These are phyloP conservation scores for Podotricha telesiphe DNA, from an alignment of 2,888 invertebrate species.

Conservation along the genomic window DNA sequence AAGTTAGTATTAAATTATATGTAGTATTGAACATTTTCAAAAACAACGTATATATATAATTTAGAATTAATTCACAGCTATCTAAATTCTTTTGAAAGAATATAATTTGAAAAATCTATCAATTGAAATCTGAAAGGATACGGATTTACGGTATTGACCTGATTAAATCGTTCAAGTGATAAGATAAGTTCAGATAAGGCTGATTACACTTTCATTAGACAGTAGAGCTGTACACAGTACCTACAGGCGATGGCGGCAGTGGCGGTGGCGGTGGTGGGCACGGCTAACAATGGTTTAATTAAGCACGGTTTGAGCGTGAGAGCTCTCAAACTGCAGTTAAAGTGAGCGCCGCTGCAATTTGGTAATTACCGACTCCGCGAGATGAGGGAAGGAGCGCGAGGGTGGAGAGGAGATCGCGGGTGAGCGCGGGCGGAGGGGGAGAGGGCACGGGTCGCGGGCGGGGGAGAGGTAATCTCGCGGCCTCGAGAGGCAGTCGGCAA, in stretches of 20 bases:
- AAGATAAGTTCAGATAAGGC: neutral
- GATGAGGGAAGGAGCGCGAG: constrained; percentile 28
- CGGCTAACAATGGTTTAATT: constrained; percentile 61
- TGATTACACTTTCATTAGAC: neutral
- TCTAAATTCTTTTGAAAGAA: neutral
- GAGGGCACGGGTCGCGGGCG: constrained; percentile 29
- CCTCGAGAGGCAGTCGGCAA: constrained; percentile 47
- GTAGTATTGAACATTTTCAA: neutral
- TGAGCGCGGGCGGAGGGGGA: constrained; percentile 19
- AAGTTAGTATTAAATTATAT: neutral
- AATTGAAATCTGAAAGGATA: neutral
- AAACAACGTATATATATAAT: neutral
- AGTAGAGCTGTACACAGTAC: neutral
- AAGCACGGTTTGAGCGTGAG: constrained; percentile 56
- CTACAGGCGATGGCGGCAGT: neutral
- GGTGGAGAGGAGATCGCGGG: constrained; percentile 31
- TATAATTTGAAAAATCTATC: neutral
- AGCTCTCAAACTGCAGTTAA: constrained; percentile 53
- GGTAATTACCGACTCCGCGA: constrained; percentile 53
- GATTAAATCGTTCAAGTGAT: neutral
- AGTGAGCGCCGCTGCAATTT: constrained; percentile 57
- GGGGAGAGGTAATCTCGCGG: constrained; percentile 48
- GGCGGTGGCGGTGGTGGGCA: constrained; percentile 29
- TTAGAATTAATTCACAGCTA: neutral
- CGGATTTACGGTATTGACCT: neutral